Evolutionary conservation across 2,888 invertebrate species (phyloP).

Genomic region (Hemaris fuciformis): DNA sequence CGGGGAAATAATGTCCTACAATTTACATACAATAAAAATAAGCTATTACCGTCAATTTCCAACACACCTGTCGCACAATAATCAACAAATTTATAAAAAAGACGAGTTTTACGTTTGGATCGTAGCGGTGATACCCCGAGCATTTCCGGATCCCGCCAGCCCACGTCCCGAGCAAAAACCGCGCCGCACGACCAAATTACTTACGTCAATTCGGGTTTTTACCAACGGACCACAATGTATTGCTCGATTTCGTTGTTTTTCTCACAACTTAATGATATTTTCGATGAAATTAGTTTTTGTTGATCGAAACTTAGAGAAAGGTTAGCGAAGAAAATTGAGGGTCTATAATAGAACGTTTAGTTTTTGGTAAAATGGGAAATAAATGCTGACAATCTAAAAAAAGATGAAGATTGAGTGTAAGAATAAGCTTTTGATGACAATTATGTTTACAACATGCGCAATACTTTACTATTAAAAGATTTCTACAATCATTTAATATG

Average conservation of each 20-base stretch:
- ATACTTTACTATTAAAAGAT: no score
- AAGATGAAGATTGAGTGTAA: no score
- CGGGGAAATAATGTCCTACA: background rate
- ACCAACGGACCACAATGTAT: background rate
- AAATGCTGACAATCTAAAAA: no score
- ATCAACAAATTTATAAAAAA: background rate
- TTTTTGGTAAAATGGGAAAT: background rate
- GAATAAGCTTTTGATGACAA: no score
- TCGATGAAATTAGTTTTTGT: background rate
- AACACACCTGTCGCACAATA: background rate
- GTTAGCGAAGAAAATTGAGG: background rate
- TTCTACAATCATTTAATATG: no score
- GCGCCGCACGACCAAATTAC: background rate
- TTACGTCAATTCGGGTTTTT: constrained; percentile 6
- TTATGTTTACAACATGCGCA: no score
- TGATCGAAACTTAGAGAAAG: no score
- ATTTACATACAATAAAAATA: background rate
- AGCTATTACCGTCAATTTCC: background rate
- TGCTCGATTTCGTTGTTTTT: background rate
- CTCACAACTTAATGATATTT: background rate
- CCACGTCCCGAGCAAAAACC: background rate
- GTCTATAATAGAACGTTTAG: background rate
- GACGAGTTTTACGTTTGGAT: background rate
- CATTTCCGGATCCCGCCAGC: background rate
- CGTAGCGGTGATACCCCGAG: background rate